Base-by-base conservation (phyloP, 1,140 invertebrate genomes). In the Cecropterus lyciades region DNA sequence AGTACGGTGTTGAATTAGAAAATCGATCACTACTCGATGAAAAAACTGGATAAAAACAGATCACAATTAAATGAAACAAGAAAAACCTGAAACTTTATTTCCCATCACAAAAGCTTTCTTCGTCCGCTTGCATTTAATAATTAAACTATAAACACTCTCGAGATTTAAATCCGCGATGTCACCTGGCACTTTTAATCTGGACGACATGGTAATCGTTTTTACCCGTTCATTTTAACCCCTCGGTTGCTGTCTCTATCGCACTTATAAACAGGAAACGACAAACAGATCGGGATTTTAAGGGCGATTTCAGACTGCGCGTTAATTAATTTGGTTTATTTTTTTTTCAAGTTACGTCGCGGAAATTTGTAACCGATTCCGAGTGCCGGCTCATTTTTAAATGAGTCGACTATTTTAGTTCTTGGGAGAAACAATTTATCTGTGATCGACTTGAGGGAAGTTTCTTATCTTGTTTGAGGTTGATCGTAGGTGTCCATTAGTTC, bases 131-230 rank as follows among this genome's bases (percentile, higher is more conserved):
- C n/a, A 40, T 40, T n/a, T n/a, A 51, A 27, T 57, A 59, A 59
- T 46, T 5, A 43, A 42, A 16, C 56, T 59, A 30, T 59, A 46
- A 57, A 57, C 40, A 57, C 56, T 46, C 43, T 27, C 9, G 43
- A 59, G 56, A 16, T 48, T 46, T 46, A 59, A 59, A 59, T 59
- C 16, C 42, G 14, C 56, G 56, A 59, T 59, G 56, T 59, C 42
- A 59, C 43, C 56, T 59, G 56, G 46, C 56, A 59, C 6, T 46
- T 59, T 46, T 59, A 59, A 59, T 59, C 43, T 59, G 46, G 56
- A 46, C 56, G 14, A 59, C 56, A 59, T 59, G 56, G 56, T 59
- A 59, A 59, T 59, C 56, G 56, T 46, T 59, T 59, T 59, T 33
- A 46, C 56, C 56, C 56, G 56, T 48, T 59, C 42, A 33, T 59